Evolutionary conservation across 2,888 invertebrate species (phyloP).

Genomic region (Tenthredo distinguenda): DNA sequence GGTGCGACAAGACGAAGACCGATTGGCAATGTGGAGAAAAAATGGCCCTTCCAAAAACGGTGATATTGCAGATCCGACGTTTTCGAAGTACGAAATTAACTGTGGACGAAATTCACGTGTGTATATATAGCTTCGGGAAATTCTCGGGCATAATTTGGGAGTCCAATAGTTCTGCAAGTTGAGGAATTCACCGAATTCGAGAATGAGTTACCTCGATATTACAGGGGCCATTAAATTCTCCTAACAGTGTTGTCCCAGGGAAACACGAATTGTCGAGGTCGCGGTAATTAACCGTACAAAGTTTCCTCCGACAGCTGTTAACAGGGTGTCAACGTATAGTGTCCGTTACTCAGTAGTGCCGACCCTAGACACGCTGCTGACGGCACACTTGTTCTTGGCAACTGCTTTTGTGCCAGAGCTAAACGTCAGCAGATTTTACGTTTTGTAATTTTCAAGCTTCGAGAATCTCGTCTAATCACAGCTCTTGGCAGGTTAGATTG

Average conservation of each 20-base stretch:
- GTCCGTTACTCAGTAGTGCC: slow-evolving; percentile 20
- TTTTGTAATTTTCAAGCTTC: slow-evolving; percentile 39
- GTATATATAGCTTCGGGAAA: neutral
- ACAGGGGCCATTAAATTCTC: slow-evolving; percentile 28
- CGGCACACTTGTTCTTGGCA: slow-evolving; percentile 49
- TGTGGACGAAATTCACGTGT: neutral
- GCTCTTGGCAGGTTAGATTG: slow-evolving; percentile 37
- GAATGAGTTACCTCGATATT: slow-evolving; percentile 1
- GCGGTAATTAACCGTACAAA: slow-evolving; percentile 47
- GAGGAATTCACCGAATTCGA: slow-evolving; percentile 1
- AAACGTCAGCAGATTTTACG: slow-evolving; percentile 48
- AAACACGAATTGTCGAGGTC: slow-evolving; percentile 20
- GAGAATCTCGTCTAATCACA: slow-evolving; percentile 44
- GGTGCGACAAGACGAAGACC: neutral
- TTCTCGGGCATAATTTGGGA: neutral
- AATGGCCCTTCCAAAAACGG: neutral
- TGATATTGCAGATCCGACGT: neutral
- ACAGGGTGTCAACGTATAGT: slow-evolving; percentile 39
- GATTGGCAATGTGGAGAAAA: neutral
- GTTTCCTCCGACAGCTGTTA: slow-evolving; percentile 46
- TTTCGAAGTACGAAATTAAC: neutral
- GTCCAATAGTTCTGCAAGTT: slow-evolving; percentile 8
- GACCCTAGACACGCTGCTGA: slow-evolving; percentile 48
- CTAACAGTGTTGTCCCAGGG: slow-evolving; percentile 1
- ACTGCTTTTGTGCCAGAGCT: neutral